Evolutionary conservation across 2,113 vertebrate genomes (phyloP), one percentile per base, ranked within the genome.

Genomic region (Lynx canadensis): DNA sequence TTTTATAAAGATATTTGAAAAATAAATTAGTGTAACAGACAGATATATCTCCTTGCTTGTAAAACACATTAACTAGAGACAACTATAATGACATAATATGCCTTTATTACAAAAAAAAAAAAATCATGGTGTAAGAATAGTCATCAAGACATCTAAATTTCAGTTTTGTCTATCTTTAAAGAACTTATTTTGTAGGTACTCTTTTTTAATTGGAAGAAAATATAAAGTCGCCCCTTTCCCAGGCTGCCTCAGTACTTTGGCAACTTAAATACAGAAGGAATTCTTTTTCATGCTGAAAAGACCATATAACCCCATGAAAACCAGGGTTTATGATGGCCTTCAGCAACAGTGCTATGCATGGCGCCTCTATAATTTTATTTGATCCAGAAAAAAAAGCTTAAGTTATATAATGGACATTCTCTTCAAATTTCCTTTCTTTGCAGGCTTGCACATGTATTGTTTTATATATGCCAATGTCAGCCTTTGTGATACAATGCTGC

Each of bases 321-420:
- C 3, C 36, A 81, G 38, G 95, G 98, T 98, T 99, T 99, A 99
- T 5, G 91, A 99, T 98, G 97, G 98, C 98, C 98, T 97, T 98
- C 16, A 97, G 98, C 98, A 95, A 98, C 66, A 97, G 91, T 55
- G 84, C 95, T 50, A 80, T 74, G 97, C 96, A 97, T 57, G 98
- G 98, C 95, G 98, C 98, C 98, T 97, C 84, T 92, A 33, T 7
- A 0, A 41, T 98, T 99, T 99, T 98, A 99, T 99, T 98, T 98
- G 98, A 96, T 88, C 94, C 93, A 97, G 91, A 82, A 89, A 92
- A 73, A 89, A 69, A 89, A 89, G 29, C 36, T 88, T 60, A 73
- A 98, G 94, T 98, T 98, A 97, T 98, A 97, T 97, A 98, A 98
- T 7, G 93, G 97, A 97, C 95, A 93, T 98, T 98, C 97, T 94